Evolutionary conservation across 2,113 vertebrate genomes (phyloP).

Genomic region (Hydropotes inermis): DNA sequence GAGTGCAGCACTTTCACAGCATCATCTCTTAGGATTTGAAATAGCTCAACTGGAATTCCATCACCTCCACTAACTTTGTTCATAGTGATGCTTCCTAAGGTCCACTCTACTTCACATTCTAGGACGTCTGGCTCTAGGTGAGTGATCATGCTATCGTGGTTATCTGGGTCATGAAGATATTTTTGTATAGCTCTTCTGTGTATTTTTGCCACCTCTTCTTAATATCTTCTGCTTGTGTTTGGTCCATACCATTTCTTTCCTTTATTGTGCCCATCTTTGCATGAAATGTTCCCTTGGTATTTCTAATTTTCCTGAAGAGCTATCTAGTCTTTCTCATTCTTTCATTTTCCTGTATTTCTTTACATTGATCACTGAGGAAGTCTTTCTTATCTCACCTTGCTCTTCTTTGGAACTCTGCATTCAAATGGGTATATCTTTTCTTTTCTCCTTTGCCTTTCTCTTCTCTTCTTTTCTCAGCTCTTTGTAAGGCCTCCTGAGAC

Average conservation of each 20-base stretch:
- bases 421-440: background rate
- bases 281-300: background rate
- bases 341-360: background rate
- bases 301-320: background rate
- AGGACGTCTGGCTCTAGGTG: background rate
- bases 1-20: background rate
- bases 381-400: background rate
- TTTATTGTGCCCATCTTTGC: background rate
- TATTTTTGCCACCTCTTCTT: background rate
- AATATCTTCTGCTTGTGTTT: background rate
- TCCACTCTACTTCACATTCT: background rate
- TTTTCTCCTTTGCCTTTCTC: background rate
- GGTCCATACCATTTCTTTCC: background rate
- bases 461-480: background rate
- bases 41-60: background rate
- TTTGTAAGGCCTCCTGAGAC: background rate
- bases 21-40: background rate
- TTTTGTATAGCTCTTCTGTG: background rate
- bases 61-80: background rate
- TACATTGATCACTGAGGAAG: background rate
- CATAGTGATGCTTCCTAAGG: background rate
- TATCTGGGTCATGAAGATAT: background rate
- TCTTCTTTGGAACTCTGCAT: background rate
- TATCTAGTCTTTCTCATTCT: background rate
- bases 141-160: background rate